Percentiles rank a stretch among this genome's conserved stretches.
Conservation (phyloP, 2,797 vertebrate genomes). For the Fundulus diaphanus region DNA sequence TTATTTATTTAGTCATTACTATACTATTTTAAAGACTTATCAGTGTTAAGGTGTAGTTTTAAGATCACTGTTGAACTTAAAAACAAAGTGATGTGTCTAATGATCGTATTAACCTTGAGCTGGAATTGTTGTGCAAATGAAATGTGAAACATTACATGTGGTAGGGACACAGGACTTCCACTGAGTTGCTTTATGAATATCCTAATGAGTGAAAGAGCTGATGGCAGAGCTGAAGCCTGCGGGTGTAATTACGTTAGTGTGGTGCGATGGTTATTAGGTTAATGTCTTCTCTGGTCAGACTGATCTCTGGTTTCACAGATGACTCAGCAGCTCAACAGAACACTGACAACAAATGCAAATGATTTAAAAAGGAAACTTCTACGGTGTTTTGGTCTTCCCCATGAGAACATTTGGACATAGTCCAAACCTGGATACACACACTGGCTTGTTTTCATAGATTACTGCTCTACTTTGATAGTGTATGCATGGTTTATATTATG, state of each 20-base stretch:
- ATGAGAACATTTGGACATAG: slow-evolving; percentile 11
- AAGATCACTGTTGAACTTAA: not conserved
- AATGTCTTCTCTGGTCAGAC: slow-evolving; percentile 15
- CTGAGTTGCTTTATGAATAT: not conserved
- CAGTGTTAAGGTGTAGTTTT: not conserved
- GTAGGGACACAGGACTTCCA: too few relatives aligned
- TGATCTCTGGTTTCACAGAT: not conserved
- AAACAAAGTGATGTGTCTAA: not conserved
- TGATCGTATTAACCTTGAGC: not conserved
- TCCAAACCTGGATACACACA: slow-evolving; percentile 51
- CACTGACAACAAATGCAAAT: slow-evolving; percentile 6
- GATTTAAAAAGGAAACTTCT: slow-evolving; percentile 5
- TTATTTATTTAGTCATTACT: not conserved
- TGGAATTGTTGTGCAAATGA: not conserved
- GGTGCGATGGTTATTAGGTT: too few relatives aligned
- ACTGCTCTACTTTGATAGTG: slow-evolving; percentile 48
- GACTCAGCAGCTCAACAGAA: slow-evolving; percentile 5
- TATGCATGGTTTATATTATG: slow-evolving; percentile 39
- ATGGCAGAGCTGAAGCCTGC: not conserved
- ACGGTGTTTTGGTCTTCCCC: slow-evolving; percentile 4
- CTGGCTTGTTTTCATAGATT: slow-evolving; percentile 44
- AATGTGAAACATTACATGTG: not conserved
- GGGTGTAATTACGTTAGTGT: not conserved
- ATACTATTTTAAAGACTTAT: not conserved
- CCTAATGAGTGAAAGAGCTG: not conserved